These are phyloP conservation scores for Epinephelus malabaricus DNA, from an alignment of 2,797 vertebrate species.

Conservation along the genomic window DNA sequence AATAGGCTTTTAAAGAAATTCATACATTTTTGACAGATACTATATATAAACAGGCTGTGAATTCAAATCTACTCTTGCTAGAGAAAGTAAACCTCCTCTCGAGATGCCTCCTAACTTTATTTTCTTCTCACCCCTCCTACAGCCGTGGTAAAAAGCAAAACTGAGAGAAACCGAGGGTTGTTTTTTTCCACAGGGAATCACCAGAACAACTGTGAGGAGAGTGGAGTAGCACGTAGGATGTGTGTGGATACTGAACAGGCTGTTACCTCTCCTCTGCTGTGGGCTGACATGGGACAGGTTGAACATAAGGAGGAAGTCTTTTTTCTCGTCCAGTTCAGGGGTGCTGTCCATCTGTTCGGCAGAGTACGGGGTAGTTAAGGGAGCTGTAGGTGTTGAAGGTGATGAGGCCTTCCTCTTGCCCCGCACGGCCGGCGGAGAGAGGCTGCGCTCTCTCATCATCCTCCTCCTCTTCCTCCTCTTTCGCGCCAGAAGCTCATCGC, in stretches of 20 bases:
- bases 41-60: background rate
- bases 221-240: slow-evolving; percentile 37
- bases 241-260: slow-evolving; percentile 38
- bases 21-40: slow-evolving; percentile 6
- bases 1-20: background rate
- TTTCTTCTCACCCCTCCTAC: slow-evolving; percentile 54
- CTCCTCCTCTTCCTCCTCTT: slow-evolving; percentile 92
- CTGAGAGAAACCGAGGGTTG: slow-evolving; percentile 15
- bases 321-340: slow-evolving; percentile 92
- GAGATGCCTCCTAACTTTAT: slow-evolving; percentile 34
- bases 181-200: slow-evolving; percentile 37
- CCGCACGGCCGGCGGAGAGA: slow-evolving; percentile 84
- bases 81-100: slow-evolving; percentile 23
- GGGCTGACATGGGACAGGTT: slow-evolving; percentile 91
- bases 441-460: slow-evolving; percentile 92
- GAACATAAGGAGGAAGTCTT: slow-evolving; percentile 92
- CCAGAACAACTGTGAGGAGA: slow-evolving; percentile 37
- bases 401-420: slow-evolving; percentile 89
- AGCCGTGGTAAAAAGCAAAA: slow-evolving; percentile 34
- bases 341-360: slow-evolving; percentile 92
- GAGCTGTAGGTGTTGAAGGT: slow-evolving; percentile 75
- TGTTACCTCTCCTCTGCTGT: slow-evolving; percentile 91
- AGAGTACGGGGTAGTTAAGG: slow-evolving; percentile 90
- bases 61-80: slow-evolving; percentile 11
- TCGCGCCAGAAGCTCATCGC: slow-evolving; percentile 89